Base-by-base conservation (phyloP, 2,888 invertebrate species). In the Anorthoa munda region DNA sequence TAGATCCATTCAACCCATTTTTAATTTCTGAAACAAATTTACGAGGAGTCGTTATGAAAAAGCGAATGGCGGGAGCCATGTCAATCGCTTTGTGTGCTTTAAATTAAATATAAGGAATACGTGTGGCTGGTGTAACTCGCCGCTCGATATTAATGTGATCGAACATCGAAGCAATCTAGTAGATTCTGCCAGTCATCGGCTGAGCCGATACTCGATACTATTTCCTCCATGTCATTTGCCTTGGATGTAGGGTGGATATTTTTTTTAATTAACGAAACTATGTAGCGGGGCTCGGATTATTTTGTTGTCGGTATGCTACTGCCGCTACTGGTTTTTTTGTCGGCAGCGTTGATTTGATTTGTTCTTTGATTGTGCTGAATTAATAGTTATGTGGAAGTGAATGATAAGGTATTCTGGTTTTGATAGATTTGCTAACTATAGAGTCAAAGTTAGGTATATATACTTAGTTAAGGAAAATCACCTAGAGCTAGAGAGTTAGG, bases 61-160 rank as follows among this genome's bases (percentile, higher is more conserved):
- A 92, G 91, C 90, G 91, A 91, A 92, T 88, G 89, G 87, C 91
- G 91, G 93, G 92, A 93, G 93, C 91, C 94, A 93, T 93, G 93
- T 93, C 93, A 93, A 94, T 93, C 92, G 94, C 92, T 91, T 95
- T 95, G 95, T 95, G 92, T 93, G 91, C 90, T 93, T 94, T 93
- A 94, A 95, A 95, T 95, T 95, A 95, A 95, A 95, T 94, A 94
- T 93, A 91, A 90, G 82, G 89, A 88, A 90, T 92, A 91, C 90
- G 92, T 93, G 93, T 92, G 92, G 91, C 92, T 92, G 91, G 89
- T 88, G 90, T 90, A 91, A 90, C 89, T 88, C 88, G 89, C 78
- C 73, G 83, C 91, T 88, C 90, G 87, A 92, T 94, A 94, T 92
- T 91, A 92, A 82, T 93, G 92, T 90, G 93, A 94, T 94, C 91